A percentile compares a stretch with the other conserved stretches of the same genome.
Evolutionary conservation across 2,113 vertebrate genomes (phyloP).

Genomic region (Apteryx owenii): DNA sequence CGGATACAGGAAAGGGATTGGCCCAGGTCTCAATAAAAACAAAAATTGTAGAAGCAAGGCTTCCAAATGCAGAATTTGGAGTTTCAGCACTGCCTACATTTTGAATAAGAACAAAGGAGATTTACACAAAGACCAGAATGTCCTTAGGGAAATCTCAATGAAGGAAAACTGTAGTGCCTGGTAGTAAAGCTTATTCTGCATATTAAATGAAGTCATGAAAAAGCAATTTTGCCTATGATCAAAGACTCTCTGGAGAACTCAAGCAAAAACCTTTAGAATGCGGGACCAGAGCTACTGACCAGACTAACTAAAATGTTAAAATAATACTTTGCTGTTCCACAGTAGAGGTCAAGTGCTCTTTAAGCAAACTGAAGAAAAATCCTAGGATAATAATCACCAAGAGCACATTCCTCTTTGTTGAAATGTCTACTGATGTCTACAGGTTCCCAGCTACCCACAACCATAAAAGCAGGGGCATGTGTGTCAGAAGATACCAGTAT

Average conservation of each 20-base stretch:
- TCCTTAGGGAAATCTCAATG: neutral
- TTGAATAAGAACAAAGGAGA: slow-evolving; percentile 29
- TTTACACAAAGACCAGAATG: slow-evolving; percentile 15
- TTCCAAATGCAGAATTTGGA: slow-evolving; percentile 4
- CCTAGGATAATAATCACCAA: neutral
- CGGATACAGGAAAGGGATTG: neutral
- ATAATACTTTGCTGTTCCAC: neutral
- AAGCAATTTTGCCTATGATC: slow-evolving; percentile 26
- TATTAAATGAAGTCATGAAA: slow-evolving; percentile 32
- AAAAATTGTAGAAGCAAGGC: neutral
- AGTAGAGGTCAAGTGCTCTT: neutral
- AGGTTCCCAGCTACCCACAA: neutral
- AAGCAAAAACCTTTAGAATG: neutral
- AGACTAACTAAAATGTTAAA: neutral
- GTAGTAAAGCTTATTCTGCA: slow-evolving; percentile 43
- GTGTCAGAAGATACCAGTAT: neutral
- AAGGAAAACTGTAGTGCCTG: slow-evolving; percentile 5
- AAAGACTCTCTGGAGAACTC: slow-evolving; percentile 15
- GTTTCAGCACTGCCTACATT: neutral
- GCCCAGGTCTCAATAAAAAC: neutral
- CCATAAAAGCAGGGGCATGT: neutral
- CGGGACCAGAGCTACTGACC: neutral
- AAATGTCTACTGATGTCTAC: neutral
- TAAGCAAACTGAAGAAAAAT: neutral
- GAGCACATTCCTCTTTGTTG: neutral